Percentiles rank a stretch among this genome's conserved stretches.
Evolutionary conservation across 2,113 vertebrate genomes (phyloP).

Genomic region (Odobenus rosmarus): DNA sequence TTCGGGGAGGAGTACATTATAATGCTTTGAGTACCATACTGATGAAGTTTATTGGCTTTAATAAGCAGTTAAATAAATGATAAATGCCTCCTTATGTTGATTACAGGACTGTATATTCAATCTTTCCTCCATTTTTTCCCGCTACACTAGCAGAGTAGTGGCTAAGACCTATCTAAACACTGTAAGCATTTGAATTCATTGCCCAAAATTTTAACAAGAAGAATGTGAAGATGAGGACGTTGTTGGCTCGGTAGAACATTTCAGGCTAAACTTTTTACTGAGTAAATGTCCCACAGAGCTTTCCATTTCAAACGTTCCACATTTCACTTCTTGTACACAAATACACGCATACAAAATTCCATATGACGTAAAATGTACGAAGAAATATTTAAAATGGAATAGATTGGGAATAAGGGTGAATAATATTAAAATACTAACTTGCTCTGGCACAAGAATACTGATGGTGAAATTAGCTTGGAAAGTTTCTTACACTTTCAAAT

Average conservation of each 20-base stretch:
- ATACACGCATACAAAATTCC: neutral
- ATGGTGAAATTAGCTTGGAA: neutral
- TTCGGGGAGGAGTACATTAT: too few species aligned
- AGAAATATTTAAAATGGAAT: neutral
- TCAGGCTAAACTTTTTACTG: neutral
- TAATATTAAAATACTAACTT: neutral
- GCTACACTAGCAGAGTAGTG: neutral
- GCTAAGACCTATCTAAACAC: neutral
- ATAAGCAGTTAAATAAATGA: neutral
- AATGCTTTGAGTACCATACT: neutral
- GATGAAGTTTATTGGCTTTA: neutral
- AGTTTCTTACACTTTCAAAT: neutral
- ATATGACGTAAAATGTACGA: neutral
- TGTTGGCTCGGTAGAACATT: neutral
- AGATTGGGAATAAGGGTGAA: neutral
- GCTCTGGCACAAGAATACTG: neutral
- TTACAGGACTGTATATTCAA: neutral
- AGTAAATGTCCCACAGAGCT: neutral
- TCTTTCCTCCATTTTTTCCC: neutral
- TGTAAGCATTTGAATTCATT: neutral
- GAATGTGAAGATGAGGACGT: neutral
- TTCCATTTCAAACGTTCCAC: neutral
- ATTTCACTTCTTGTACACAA: neutral
- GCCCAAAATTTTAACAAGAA: neutral
- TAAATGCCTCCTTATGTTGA: neutral